phyloP scores from a whole-genome alignment of 2,888 invertebrate genomes.

The Melanostoma mellinum region DNA sequence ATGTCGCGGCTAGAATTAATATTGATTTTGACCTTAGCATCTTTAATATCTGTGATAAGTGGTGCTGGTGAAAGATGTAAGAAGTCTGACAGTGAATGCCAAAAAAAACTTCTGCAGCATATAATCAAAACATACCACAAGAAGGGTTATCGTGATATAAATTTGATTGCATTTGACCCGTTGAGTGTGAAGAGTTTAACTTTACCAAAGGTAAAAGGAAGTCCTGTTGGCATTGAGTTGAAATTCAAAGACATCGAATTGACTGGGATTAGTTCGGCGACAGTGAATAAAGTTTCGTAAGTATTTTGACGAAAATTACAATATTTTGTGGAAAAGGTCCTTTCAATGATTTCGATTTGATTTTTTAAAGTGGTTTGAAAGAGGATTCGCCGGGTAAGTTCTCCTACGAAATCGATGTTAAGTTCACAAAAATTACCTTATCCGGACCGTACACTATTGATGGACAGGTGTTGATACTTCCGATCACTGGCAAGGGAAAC shows the following conservation, averaged over 20 bases:
- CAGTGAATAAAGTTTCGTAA: constrained; percentile 74
- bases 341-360: neutral
- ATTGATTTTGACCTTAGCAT: constrained; percentile 3
- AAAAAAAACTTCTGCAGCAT: constrained; percentile 1
- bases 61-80: constrained; percentile 29
- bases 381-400: constrained; percentile 29
- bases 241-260: constrained; percentile 77
- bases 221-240: constrained; percentile 79
- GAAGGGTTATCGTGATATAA: constrained; percentile 77
- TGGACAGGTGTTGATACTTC: constrained; percentile 78
- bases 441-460: constrained; percentile 78
- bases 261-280: constrained; percentile 75
- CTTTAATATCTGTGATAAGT: constrained; percentile 7
- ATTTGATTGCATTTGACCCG: constrained; percentile 78
- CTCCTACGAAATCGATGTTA: constrained; percentile 73
- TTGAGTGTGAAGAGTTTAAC: constrained; percentile 77
- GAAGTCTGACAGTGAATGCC: constrained; percentile 24
- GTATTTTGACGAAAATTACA: constrained; percentile 33
- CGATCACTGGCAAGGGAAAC: constrained; percentile 77
- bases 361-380: constrained; percentile 39
- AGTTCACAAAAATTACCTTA: constrained; percentile 75
- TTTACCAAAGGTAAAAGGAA: constrained; percentile 76
- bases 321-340: neutral
- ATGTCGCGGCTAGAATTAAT: constrained; percentile 33
- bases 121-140: constrained; percentile 8